These are phyloP conservation scores for Drosophila asahinai DNA, from an alignment of 1,140 invertebrate species.

Conservation along the genomic window DNA sequence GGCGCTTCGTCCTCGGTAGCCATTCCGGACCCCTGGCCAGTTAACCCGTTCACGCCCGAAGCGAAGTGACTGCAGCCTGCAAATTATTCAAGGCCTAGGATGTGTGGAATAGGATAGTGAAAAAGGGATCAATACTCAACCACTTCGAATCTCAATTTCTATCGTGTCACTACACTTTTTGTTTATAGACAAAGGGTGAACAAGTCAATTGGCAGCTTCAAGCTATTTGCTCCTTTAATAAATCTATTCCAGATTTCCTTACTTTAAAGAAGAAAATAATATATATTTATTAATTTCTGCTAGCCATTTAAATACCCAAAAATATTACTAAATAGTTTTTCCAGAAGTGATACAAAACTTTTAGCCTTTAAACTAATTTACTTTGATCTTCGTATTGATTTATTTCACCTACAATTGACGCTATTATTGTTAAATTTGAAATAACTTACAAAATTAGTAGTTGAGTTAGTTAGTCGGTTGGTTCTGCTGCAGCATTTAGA, in stretches of 20 bases:
- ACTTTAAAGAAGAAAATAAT: no score
- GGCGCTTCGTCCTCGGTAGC: slow-evolving; percentile 17
- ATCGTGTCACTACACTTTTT: no score
- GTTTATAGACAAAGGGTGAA: background rate
- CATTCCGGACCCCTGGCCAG: slow-evolving; percentile 3
- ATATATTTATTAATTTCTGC: no score
- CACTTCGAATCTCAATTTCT: background rate
- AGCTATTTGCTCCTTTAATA: background rate
- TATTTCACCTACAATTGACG: no score
- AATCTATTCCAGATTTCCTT: background rate
- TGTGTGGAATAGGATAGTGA: slow-evolving; percentile 13
- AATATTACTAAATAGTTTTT: background rate
- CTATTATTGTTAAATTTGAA: no score
- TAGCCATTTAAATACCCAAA: background rate
- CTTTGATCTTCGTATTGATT: no score
- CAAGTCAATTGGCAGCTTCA: background rate
- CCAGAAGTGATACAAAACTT: no score
- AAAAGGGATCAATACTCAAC: background rate
- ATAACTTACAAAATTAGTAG: no score
- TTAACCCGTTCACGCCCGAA: slow-evolving; percentile 9
- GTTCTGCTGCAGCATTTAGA: no score
- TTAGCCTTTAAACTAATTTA: no score
- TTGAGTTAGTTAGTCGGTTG: no score
- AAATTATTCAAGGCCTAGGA: slow-evolving; percentile 11
- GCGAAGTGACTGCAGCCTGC: background rate